A percentile compares a stretch with the other conserved stretches of the same genome.
Conservation (phyloP, 92 coral and sea anemone genomes). For the Palythoa heliodiscus region DNA sequence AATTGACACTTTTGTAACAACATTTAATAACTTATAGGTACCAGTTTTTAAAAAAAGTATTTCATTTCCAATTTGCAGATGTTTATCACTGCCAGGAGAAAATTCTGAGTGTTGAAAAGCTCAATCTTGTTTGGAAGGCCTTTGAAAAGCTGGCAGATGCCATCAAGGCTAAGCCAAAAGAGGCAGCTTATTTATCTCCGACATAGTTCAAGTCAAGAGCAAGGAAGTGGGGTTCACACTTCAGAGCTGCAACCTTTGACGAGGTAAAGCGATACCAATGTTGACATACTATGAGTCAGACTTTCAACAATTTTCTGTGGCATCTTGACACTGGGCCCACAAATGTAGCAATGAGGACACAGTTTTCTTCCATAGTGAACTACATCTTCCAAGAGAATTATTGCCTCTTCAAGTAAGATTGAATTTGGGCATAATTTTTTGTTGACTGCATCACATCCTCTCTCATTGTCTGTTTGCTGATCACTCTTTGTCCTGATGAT, state of each 20-base stretch:
- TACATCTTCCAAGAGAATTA: no score
- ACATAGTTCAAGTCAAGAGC: background rate
- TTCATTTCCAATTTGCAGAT: background rate
- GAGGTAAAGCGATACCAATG: background rate
- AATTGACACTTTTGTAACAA: no score
- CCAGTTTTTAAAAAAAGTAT: no score
- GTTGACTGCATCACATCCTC: no score
- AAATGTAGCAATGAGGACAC: no score
- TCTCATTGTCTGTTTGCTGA: no score
- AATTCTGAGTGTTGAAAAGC: slow-evolving; percentile 1
- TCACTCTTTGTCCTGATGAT: background rate
- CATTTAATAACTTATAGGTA: background rate
- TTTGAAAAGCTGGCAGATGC: slow-evolving; percentile 4
- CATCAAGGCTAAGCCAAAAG: background rate
- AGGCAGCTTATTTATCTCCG: background rate
- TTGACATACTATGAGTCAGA: background rate
- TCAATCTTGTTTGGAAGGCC: slow-evolving; percentile 4
- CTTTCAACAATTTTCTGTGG: no score
- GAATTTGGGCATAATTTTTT: no score
- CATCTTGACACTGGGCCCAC: no score
- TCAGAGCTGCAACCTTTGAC: slow-evolving; percentile 1
- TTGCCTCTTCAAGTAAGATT: no score
- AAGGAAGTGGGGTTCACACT: slow-evolving; percentile 1
- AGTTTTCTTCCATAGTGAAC: no score
- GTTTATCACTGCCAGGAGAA: slow-evolving; percentile 10